Percentiles rank a stretch among this genome's conserved stretches.
Conservation (phyloP, 1,140 invertebrate genomes). For the Drosophila nebulosa region DNA sequence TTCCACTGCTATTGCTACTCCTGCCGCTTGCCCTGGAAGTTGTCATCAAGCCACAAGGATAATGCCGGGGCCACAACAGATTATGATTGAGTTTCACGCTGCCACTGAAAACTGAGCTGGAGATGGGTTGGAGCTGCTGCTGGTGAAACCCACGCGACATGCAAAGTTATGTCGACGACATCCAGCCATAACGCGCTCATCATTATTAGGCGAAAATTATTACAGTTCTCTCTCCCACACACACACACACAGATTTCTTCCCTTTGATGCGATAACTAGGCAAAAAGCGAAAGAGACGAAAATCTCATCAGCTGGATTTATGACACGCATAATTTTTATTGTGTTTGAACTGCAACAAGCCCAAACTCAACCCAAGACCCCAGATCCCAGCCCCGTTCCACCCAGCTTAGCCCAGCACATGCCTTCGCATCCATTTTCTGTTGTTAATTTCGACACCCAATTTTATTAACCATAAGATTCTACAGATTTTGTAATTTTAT, state of each 20-base stretch:
- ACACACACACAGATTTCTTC: slow-evolving; percentile 4
- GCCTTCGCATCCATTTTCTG: not conserved
- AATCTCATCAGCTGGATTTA: slow-evolving; percentile 76
- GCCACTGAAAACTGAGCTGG: slow-evolving; percentile 26
- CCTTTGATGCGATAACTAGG: slow-evolving; percentile 64
- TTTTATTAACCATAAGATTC: slow-evolving; percentile 12
- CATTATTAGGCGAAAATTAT: slow-evolving; percentile 79
- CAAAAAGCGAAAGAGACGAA: no score
- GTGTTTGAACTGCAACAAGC: slow-evolving; percentile 71
- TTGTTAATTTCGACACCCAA: slow-evolving; percentile 5
- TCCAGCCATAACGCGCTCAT: slow-evolving; percentile 72
- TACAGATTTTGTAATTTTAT: slow-evolving; percentile 9
- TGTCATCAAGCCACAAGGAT: slow-evolving; percentile 54
- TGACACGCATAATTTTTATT: slow-evolving; percentile 79
- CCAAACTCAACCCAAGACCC: no score
- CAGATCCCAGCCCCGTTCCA: no score
- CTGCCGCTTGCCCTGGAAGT: slow-evolving; percentile 44
- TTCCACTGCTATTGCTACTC: slow-evolving; percentile 56
- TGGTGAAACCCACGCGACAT: slow-evolving; percentile 39
- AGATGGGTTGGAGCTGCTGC: slow-evolving; percentile 40
- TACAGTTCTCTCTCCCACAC: slow-evolving; percentile 47
- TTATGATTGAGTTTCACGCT: slow-evolving; percentile 71
- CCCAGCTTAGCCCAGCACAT: slow-evolving; percentile 1
- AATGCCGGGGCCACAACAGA: slow-evolving; percentile 49
- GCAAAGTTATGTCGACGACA: slow-evolving; percentile 70